A percentile compares a stretch with the other conserved stretches of the same genome.
Conservation (phyloP, 2,797 vertebrate species). For the Premnoplex brunnescens region DNA sequence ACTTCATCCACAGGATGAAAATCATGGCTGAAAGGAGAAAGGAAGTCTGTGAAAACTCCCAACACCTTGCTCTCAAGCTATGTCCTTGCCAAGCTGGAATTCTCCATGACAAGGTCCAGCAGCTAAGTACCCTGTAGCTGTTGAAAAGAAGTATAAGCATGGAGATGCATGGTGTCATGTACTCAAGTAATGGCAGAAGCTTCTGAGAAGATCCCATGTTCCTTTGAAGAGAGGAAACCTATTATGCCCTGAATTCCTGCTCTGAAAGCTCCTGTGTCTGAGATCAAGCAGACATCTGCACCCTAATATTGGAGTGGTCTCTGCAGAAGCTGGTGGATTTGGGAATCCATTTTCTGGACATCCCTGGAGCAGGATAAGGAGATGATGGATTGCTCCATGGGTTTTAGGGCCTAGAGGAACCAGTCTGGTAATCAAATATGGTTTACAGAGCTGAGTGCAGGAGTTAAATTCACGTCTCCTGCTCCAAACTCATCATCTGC, state of each 20-base stretch:
- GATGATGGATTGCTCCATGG: not conserved
- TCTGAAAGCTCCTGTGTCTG: not conserved
- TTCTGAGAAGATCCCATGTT: not conserved
- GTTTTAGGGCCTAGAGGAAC: not conserved
- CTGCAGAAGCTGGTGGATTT: not conserved
- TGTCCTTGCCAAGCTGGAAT: not conserved
- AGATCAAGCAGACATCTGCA: not conserved
- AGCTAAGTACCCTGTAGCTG: not conserved
- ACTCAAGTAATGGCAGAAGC: not conserved
- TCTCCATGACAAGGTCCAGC: not conserved
- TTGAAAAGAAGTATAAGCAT: not conserved
- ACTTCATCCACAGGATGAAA: not conserved
- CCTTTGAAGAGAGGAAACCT: not conserved
- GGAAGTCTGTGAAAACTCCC: not conserved
- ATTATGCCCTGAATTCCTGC: not conserved
- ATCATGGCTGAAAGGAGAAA: not conserved
- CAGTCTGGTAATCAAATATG: not conserved
- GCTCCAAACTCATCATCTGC: not conserved
- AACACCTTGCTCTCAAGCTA: not conserved
- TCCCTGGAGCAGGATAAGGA: not conserved
- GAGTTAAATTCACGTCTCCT: not conserved
- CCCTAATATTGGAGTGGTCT: not conserved
- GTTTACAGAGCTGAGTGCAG: not conserved
- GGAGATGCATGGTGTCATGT: not conserved
- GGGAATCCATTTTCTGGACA: not conserved